These are phyloP conservation scores for Scaptomyza polygonia DNA, from an alignment of 2,888 invertebrate genomes.

Conservation along the genomic window DNA sequence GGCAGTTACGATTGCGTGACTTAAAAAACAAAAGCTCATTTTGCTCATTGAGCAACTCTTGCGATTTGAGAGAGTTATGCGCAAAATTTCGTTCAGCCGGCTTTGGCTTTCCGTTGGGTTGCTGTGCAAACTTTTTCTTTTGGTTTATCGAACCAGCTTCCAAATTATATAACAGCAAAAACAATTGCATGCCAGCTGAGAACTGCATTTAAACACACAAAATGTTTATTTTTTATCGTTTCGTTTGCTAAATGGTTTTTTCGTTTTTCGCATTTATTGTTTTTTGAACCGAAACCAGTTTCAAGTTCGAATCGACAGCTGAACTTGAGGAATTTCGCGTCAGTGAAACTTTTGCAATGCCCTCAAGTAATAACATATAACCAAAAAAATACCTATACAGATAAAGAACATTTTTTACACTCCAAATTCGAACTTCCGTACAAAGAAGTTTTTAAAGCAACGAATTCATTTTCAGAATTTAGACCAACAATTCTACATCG, in stretches of 20 bases:
- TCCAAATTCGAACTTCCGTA: too few relatives aligned
- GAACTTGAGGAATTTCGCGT: slow-evolving; percentile 67
- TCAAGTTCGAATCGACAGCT: slow-evolving; percentile 45
- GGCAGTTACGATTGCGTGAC: slow-evolving; percentile 33
- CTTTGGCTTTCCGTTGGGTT: slow-evolving; percentile 35
- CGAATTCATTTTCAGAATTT: too few relatives aligned
- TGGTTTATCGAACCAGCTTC: slow-evolving; percentile 27
- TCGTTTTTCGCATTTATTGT: neutral
- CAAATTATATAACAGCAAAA: slow-evolving; percentile 41
- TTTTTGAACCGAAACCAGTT: slow-evolving; percentile 57
- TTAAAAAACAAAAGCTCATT: slow-evolving; percentile 20
- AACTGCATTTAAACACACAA: slow-evolving; percentile 13
- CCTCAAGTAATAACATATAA: slow-evolving; percentile 3
- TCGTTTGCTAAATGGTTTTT: neutral
- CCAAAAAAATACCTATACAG: neutral
- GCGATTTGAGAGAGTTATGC: slow-evolving; percentile 44
- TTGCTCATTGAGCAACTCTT: slow-evolving; percentile 29
- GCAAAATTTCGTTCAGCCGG: slow-evolving; percentile 54
- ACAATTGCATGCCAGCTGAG: slow-evolving; percentile 34
- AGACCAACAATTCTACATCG: too few relatives aligned
- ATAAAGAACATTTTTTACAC: too few relatives aligned
- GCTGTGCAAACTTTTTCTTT: slow-evolving; percentile 51
- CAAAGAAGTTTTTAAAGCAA: too few relatives aligned
- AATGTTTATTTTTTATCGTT: neutral
- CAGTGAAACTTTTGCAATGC: slow-evolving; percentile 63